A percentile compares a stretch with the other conserved stretches of the same genome.
These are phyloP conservation scores for Drosophila grimshawi DNA, from an alignment of 1,140 invertebrate species.

Conservation along the genomic window DNA sequence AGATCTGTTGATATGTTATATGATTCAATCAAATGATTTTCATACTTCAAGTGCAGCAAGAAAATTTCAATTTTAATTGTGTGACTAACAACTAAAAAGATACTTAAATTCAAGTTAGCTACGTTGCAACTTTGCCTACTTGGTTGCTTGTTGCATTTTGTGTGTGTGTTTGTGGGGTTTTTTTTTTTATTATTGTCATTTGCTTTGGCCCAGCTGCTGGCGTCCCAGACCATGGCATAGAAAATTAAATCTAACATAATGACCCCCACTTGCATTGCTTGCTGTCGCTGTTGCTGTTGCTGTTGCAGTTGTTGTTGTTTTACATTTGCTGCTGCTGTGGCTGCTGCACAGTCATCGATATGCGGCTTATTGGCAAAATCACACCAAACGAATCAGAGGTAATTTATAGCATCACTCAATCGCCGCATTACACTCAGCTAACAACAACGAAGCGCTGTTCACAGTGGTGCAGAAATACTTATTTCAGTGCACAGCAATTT, in stretches of 20 bases:
- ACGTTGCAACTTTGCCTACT: constrained; percentile 50
- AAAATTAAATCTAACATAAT: constrained; percentile 69
- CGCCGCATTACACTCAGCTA: constrained; percentile 30
- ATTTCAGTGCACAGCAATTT: not conserved
- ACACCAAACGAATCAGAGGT: constrained; percentile 30
- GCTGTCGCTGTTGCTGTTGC: constrained; percentile 5
- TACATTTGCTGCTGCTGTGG: constrained; percentile 23
- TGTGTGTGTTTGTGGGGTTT: constrained; percentile 20
- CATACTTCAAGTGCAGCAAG: constrained; percentile 18
- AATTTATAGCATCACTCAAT: constrained; percentile 66
- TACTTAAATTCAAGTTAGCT: constrained; percentile 4
- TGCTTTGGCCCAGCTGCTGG: constrained; percentile 28
- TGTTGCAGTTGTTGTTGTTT: constrained; percentile 3
- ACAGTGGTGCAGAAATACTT: constrained; percentile 14
- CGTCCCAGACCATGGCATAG: constrained; percentile 75
- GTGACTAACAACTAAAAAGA: constrained; percentile 21
- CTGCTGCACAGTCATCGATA: constrained; percentile 15
- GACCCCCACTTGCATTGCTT: constrained; percentile 30
- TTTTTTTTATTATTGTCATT: constrained; percentile 49
- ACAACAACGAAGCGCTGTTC: not conserved
- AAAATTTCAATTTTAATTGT: constrained; percentile 70
- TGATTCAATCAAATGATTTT: constrained; percentile 43
- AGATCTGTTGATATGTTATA: constrained; percentile 12
- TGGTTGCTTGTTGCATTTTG: constrained; percentile 34
- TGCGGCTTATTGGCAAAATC: constrained; percentile 28